Evolutionary conservation across 2,797 vertebrate species (phyloP).

Genomic region (Dermochelys coriacea): DNA sequence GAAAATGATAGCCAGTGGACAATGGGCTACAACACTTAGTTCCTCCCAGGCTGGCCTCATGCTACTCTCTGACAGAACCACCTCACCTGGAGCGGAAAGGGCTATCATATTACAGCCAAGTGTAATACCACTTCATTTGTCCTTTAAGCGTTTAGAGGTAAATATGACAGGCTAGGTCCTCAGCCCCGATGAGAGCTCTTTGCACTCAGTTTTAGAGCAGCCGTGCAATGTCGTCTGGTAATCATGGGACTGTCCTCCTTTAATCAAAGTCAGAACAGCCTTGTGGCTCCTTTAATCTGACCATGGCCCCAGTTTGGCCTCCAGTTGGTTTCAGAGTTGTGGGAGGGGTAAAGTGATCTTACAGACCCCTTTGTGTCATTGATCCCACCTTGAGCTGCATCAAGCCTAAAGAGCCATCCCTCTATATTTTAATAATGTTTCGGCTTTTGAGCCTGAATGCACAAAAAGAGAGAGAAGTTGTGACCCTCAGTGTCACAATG

Average conservation of each 20-base stretch:
- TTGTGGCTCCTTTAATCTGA: not conserved
- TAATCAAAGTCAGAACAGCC: not conserved
- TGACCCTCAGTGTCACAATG: not conserved
- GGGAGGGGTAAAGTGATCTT: not conserved
- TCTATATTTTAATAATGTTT: not conserved
- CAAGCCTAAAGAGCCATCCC: not conserved
- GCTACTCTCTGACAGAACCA: not conserved
- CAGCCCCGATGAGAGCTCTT: not conserved
- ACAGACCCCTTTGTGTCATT: not conserved
- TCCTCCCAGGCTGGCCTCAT: not conserved
- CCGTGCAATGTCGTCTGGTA: not conserved
- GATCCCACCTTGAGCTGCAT: not conserved
- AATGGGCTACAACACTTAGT: fast-evolving
- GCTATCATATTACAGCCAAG: not conserved
- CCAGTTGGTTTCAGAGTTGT: not conserved
- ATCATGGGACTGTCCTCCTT: not conserved
- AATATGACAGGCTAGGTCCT: not conserved
- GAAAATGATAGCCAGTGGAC: not conserved
- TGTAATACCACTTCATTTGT: not conserved
- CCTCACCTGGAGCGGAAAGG: not conserved
- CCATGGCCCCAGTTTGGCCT: not conserved
- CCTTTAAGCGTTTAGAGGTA: not conserved
- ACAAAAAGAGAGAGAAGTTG: not conserved
- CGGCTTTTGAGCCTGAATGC: not conserved
- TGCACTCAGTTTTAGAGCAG: not conserved